A percentile compares a stretch with the other conserved stretches of the same genome.
These are phyloP conservation scores for Amazona vittata DNA, from an alignment of 2,113 vertebrate species.

Conservation along the genomic window DNA sequence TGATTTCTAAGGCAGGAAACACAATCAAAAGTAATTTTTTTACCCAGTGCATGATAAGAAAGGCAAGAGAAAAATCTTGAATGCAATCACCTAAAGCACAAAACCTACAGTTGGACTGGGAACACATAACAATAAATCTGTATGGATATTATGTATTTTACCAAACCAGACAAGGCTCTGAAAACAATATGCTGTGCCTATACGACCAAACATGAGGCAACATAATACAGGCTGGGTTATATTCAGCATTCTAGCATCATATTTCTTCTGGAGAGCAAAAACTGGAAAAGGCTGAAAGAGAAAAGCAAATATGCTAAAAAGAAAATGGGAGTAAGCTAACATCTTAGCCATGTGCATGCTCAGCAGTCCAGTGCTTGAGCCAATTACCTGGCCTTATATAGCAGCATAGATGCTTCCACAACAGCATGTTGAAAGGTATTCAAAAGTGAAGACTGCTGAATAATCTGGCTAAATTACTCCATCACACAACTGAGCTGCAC, in stretches of 20 bases:
- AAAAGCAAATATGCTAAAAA: not conserved
- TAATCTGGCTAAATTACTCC: not conserved
- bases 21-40: not conserved
- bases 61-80: not conserved
- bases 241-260: not conserved
- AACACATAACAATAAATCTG: not conserved
- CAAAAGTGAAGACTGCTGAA: not conserved
- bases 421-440: not conserved
- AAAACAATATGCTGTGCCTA: not conserved
- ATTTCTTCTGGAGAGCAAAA: not conserved
- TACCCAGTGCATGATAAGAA: not conserved
- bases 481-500: not conserved
- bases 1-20: slow-evolving; percentile 79
- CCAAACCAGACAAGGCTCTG: not conserved
- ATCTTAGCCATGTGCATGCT: not conserved
- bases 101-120: not conserved
- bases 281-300: not conserved
- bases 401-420: not conserved
- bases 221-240: not conserved
- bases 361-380: not conserved
- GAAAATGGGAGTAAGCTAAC: not conserved
- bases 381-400: not conserved
- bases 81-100: not conserved
- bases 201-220: not conserved
- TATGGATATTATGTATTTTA: not conserved